Evolutionary conservation across 1,140 invertebrate species (phyloP).

Genomic region (Eupristina koningsbergeri): DNA sequence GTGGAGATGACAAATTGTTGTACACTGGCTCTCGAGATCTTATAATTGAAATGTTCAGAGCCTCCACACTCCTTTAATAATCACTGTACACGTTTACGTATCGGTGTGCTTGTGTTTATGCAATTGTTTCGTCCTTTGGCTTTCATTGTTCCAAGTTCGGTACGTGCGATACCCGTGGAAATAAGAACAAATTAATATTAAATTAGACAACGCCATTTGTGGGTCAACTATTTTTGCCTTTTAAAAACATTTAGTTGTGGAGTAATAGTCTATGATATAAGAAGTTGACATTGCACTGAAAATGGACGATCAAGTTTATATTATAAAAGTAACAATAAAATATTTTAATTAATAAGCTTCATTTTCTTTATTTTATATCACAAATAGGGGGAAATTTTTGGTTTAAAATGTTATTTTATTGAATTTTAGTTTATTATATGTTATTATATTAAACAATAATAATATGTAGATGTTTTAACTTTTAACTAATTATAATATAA

Average conservation of each 20-base stretch:
- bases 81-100: neutral
- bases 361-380: too few species aligned
- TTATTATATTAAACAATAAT: too few species aligned
- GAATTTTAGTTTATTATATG: too few species aligned
- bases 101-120: neutral
- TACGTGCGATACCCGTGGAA: neutral
- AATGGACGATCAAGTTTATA: too few species aligned
- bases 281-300: too few species aligned
- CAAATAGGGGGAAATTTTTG: too few species aligned
- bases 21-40: neutral
- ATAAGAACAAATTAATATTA: neutral
- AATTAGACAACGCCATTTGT: neutral
- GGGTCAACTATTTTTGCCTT: neutral
- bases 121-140: neutral
- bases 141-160: neutral
- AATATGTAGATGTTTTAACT: too few species aligned
- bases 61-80: neutral
- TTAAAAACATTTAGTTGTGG: neutral
- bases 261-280: neutral
- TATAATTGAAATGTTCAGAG: neutral
- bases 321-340: too few species aligned
- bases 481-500: too few species aligned
- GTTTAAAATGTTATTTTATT: too few species aligned
- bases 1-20: neutral
- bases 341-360: too few species aligned